Evolutionary conservation across 2,797 vertebrate genomes (phyloP).

Genomic region (Peromyscus melanophrys): DNA sequence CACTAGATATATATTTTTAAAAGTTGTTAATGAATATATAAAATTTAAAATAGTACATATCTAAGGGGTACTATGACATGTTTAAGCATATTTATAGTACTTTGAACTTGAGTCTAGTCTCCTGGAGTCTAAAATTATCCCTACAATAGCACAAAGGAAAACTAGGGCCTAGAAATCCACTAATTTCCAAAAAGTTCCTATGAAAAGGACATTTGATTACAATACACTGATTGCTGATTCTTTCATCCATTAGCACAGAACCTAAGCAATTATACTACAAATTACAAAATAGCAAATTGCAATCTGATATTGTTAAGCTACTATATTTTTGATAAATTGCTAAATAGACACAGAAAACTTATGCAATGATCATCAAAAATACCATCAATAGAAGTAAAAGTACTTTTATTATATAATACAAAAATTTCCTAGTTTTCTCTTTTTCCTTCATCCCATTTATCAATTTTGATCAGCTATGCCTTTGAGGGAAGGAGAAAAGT

Average conservation of each 20-base stretch:
- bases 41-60: neutral
- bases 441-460: neutral
- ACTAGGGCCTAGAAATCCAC: neutral
- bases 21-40: no score
- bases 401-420: slow-evolving; percentile 18
- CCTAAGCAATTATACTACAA: neutral
- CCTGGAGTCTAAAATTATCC: neutral
- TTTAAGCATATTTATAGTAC: neutral
- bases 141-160: neutral
- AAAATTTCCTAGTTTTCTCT: neutral
- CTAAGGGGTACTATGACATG: no score
- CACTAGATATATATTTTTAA: neutral
- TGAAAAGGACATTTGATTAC: neutral
- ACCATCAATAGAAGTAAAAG: slow-evolving; percentile 75
- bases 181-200: neutral
- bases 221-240: neutral
- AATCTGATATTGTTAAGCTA: neutral
- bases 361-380: slow-evolving; percentile 75
- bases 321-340: neutral
- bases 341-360: neutral
- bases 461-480: neutral
- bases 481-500: neutral
- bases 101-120: neutral
- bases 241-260: neutral
- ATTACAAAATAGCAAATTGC: neutral